Evolutionary conservation across 2,888 invertebrate species (phyloP).

Genomic region (Mythimna pallens): DNA sequence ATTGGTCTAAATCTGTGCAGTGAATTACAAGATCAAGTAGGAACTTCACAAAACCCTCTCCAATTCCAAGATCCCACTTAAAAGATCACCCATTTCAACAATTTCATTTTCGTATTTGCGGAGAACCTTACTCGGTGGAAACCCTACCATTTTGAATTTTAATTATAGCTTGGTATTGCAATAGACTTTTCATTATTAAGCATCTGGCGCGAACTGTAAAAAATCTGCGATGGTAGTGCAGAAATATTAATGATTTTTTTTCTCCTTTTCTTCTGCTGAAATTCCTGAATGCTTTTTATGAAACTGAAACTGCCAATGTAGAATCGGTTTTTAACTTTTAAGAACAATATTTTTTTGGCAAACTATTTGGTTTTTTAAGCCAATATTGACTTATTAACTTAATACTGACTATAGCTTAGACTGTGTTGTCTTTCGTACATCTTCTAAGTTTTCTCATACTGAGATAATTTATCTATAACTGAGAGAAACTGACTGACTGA

Average conservation of each 20-base stretch:
- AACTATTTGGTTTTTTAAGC: background rate
- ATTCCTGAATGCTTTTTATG: too few relatives aligned
- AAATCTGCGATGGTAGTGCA: background rate
- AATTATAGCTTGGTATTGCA: slow-evolving; percentile 32
- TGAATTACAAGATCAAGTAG: background rate
- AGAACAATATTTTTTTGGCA: background rate
- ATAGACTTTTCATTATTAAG: slow-evolving; percentile 27
- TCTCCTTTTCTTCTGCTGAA: background rate
- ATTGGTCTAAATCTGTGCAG: background rate
- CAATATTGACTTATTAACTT: background rate
- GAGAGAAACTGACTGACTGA: too few relatives aligned
- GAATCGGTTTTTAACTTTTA: background rate
- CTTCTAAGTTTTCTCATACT: background rate
- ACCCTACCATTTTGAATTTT: slow-evolving; percentile 29
- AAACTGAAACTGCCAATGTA: background rate
- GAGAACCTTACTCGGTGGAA: background rate
- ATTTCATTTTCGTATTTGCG: slow-evolving; percentile 22
- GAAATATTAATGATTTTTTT: slow-evolving; percentile 16
- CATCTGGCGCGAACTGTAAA: slow-evolving; percentile 29
- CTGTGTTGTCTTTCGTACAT: background rate
- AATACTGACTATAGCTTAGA: background rate
- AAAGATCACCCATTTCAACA: background rate
- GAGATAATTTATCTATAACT: too few relatives aligned
- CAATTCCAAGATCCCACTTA: slow-evolving; percentile 1
- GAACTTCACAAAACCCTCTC: background rate